These are phyloP conservation scores for Halictus ligatus DNA, from an alignment of 2,888 invertebrate species.

Conservation along the genomic window DNA sequence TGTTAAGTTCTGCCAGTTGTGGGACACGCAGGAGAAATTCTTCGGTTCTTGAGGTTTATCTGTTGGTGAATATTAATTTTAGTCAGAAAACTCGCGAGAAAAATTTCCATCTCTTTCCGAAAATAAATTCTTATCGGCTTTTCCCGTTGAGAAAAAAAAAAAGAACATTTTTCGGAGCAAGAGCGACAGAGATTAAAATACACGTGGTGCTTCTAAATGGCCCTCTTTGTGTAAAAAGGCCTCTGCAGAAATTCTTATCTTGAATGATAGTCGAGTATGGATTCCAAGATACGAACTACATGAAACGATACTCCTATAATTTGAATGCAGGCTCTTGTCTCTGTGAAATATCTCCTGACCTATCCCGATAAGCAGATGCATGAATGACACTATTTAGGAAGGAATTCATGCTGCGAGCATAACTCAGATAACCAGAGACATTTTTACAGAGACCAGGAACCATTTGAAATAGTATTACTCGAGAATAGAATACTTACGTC, in stretches of 20 bases:
- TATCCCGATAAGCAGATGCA: conserved; percentile 67
- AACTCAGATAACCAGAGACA: conserved; percentile 1
- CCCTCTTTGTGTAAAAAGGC: conserved; percentile 34
- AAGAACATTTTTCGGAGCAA: not conserved
- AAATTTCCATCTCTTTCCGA: not conserved
- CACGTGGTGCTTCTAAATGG: conserved; percentile 26
- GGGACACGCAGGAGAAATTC: conserved; percentile 90
- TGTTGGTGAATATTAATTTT: conserved; percentile 74
- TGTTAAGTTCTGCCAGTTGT: conserved; percentile 90
- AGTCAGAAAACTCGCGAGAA: not conserved
- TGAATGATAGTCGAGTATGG: conserved; percentile 47
- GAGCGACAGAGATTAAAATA: not conserved
- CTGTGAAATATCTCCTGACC: conserved; percentile 66
- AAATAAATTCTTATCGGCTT: conserved; percentile 4
- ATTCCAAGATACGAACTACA: conserved; percentile 58
- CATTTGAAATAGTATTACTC: not conserved
- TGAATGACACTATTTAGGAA: conserved; percentile 60
- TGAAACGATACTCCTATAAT: conserved; percentile 48
- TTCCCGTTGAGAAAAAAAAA: not conserved
- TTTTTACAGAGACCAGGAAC: not conserved
- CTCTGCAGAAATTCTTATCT: conserved; percentile 49
- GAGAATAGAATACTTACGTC: conserved; percentile 84
- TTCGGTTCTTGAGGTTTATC: conserved; percentile 87
- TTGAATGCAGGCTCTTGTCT: conserved; percentile 59
- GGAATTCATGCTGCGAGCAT: conserved; percentile 40